Evolutionary conservation across 1,140 invertebrate species (phyloP).

Genomic region (Drosophila malerkotliana): DNA sequence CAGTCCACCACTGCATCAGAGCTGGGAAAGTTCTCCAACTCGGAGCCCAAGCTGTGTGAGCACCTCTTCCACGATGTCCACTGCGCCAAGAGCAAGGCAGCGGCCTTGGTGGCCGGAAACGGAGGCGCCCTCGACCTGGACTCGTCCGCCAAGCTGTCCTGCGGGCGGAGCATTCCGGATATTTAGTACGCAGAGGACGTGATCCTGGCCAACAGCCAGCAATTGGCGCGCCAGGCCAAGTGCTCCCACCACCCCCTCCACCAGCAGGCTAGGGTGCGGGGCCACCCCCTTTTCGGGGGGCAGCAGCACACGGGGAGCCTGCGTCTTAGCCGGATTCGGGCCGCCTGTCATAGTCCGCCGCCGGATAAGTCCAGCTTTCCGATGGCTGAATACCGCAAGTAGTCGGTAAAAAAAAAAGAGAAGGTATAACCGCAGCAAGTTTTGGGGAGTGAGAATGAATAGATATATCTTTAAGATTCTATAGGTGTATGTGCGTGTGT

Average conservation of each 20-base stretch:
- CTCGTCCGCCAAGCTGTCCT: slow-evolving; percentile 50
- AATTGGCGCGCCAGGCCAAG: slow-evolving; percentile 58
- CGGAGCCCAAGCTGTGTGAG: slow-evolving; percentile 83
- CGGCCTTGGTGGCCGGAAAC: slow-evolving; percentile 1
- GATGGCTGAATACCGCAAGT: slow-evolving; percentile 67
- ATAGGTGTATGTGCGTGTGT: slow-evolving; percentile 41
- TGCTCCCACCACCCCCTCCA: slow-evolving; percentile 69
- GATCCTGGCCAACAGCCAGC: slow-evolving; percentile 76
- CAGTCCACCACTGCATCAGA: slow-evolving; percentile 60
- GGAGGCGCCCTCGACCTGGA: slow-evolving; percentile 17
- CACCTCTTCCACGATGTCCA: slow-evolving; percentile 80
- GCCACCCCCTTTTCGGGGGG: slow-evolving; percentile 7
- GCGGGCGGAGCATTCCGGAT: slow-evolving; percentile 75
- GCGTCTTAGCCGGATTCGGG: slow-evolving; percentile 62
- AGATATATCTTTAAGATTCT: slow-evolving; percentile 44
- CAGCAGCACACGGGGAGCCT: slow-evolving; percentile 54
- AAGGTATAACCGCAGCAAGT: slow-evolving; percentile 20
- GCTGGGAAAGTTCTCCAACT: slow-evolving; percentile 79
- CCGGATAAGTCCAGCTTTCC: slow-evolving; percentile 37
- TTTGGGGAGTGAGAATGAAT: slow-evolving; percentile 30
- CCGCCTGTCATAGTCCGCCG: slow-evolving; percentile 76
- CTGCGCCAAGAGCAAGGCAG: slow-evolving; percentile 79
- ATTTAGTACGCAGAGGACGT: slow-evolving; percentile 84
- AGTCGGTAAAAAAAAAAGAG: slow-evolving; percentile 8
- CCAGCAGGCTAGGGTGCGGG: slow-evolving; percentile 49